These are phyloP conservation scores for Drosophila falleni DNA, from an alignment of 2,888 invertebrate genomes.

Conservation along the genomic window DNA sequence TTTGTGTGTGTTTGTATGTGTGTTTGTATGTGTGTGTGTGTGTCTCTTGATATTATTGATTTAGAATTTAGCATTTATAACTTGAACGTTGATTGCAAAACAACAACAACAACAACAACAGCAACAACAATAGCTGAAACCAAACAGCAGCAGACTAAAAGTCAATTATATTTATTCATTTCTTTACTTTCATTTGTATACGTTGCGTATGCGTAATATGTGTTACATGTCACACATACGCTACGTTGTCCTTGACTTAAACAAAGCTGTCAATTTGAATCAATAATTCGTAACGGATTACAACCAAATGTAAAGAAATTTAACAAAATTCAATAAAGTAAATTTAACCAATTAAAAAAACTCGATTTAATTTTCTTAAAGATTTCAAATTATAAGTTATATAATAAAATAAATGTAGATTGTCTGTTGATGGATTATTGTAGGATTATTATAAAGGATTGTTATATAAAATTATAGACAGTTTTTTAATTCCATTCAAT, in stretches of 20 bases:
- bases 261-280: background rate
- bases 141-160: background rate
- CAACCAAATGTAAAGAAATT: background rate
- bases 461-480: no score
- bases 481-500: no score
- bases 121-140: background rate
- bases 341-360: background rate
- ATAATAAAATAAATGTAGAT: no score
- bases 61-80: slow-evolving; percentile 68
- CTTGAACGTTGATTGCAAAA: slow-evolving; percentile 43
- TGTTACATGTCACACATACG: slow-evolving; percentile 39
- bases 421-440: no score
- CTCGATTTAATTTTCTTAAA: background rate
- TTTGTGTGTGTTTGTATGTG: slow-evolving; percentile 1
- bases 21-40: slow-evolving; percentile 13
- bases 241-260: slow-evolving; percentile 35
- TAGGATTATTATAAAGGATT: no score
- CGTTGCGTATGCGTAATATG: slow-evolving; percentile 40
- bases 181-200: slow-evolving; percentile 15
- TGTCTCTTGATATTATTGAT: slow-evolving; percentile 64
- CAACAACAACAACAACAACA: slow-evolving; percentile 3
- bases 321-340: background rate
- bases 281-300: background rate
- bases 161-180: slow-evolving; percentile 2
- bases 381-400: background rate